Evolutionary conservation across 2,888 invertebrate genomes (phyloP), one percentile per base, ranked within the genome.

Genomic region (Amphiduros pacificus): DNA sequence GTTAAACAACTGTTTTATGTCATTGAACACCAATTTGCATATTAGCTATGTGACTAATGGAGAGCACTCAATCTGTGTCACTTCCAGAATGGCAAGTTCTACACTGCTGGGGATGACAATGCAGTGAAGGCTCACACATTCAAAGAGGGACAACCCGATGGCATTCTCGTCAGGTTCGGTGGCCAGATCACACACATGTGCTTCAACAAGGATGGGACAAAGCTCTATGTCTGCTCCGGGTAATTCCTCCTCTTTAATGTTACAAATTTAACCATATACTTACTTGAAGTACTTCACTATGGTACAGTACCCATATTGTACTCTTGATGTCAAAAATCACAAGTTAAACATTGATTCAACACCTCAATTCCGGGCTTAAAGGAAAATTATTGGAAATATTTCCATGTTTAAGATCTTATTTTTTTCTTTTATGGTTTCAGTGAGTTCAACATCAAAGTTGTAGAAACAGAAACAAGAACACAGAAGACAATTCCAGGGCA

Each of bases 131-230:
- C 91, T 11, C 90, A 92, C 71, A 90, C 89, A 6, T 90, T 90
- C 75, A 92, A 93, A 0, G 80, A 81, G 44, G 90, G 90, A 14
- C 88, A 90, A 62, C 88, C 90, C 75, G 91, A 92, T 85, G 93
- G 93, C 0, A 89, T 93, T 62, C 87, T 94, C 61, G 89, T 92
- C 62, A 87, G 93, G 72, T 96, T 93, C 81, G 91, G 92, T 36
- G 92, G 93, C 40, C 89, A 91, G n/a, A 91, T 91, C 50, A 93
- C 91, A 65, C 91, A 93, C 77, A 88, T 95, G 70, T 88, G 88
- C 71, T 86, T 91, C 22, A 87, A 87, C 63, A 86, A 85, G 68
- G 85, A 87, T 67, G 89, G 88, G 74, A 86, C 88, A 64, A 85
- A 87, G 73, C 84, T 92, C 6, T 87, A 88, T 61, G 90, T 91